Base-by-base conservation (phyloP, 2,888 invertebrate genomes). In the Coronaproctus castanopsis region DNA sequence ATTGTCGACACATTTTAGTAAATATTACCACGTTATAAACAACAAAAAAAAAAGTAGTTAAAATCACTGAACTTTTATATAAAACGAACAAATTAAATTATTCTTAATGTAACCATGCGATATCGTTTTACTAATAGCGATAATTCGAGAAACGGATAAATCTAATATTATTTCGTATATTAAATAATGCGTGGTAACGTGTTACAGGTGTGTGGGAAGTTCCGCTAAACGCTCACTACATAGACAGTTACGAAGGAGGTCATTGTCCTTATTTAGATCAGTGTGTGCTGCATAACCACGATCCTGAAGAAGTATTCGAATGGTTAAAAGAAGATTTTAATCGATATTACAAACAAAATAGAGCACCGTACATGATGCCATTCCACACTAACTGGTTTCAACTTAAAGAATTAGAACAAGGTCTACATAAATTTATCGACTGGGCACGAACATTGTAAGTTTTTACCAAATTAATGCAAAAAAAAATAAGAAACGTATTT, bases 321-420 rank as follows among this genome's bases (percentile, higher is more conserved):
- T 92, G 91, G 91, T 76, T 91, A 23, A 83, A 85, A 69, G 89
- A 90, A 74, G 91, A 92, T 71, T 92, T 91, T 72, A 79, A 65
- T 24, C 61, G 65, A n/a, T 67, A 66, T 56, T 67, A 67, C 59
- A 65, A 63, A 24, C 88, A 89, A 71, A 90, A 90, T 71, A 78
- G 85, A 63, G 88, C 90, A 1, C 88, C 90, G 0, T 91, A 91
- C 72, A 88, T 90, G 88, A 89, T 91, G 88, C 83, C 91, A 0
- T 86, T 91, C 80, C 93, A 95, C 70, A 92, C 93, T 1, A 92
- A 91, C 73, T 95, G 95, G 95, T 93, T 95, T 77, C 88, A 85
- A 70, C 87, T 84, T 66, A 87, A 85, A 69, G 86, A 81, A 67
- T 74, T 88, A 14, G 89, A 88, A 69, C 76, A 76, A 61, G 91